Percentiles rank a stretch among this genome's conserved stretches.
Conservation (phyloP, 2,888 invertebrate species). For the Arrhopalites spinosus region DNA sequence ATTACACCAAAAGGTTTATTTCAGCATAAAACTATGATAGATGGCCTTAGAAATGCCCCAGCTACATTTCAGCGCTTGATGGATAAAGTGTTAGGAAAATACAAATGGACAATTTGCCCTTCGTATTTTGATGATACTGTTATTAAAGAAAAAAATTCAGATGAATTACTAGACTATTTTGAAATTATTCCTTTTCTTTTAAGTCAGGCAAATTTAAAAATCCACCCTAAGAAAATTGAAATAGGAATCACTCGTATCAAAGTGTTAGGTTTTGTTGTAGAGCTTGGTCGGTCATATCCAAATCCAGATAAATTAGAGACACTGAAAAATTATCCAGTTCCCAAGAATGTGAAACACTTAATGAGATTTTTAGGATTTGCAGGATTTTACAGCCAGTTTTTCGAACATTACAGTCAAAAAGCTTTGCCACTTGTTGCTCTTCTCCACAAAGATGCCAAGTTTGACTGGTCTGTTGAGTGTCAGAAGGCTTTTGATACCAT, state of each 20-base stretch:
- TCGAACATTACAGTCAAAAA: slow-evolving; percentile 32
- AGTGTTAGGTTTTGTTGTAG: slow-evolving; percentile 59
- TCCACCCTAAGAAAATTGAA: slow-evolving; percentile 55
- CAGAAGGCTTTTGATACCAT: slow-evolving; percentile 34
- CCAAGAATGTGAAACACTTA: slow-evolving; percentile 35
- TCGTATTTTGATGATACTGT: slow-evolving; percentile 58
- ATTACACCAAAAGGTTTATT: slow-evolving; percentile 56
- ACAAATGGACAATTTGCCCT: slow-evolving; percentile 44
- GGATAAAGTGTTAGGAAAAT: not conserved
- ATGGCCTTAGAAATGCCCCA: slow-evolving; percentile 57
- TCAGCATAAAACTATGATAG: slow-evolving; percentile 57
- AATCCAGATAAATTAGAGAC: slow-evolving; percentile 57
- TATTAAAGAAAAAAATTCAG: slow-evolving; percentile 34
- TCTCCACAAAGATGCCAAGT: slow-evolving; percentile 36
- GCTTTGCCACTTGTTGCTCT: slow-evolving; percentile 40
- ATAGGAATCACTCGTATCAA: slow-evolving; percentile 46
- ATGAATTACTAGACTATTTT: slow-evolving; percentile 46
- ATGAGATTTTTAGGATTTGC: slow-evolving; percentile 41
- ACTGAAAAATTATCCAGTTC: slow-evolving; percentile 38
- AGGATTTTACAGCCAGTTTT: slow-evolving; percentile 43
- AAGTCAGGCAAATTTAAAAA: slow-evolving; percentile 44
- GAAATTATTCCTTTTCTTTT: slow-evolving; percentile 26
- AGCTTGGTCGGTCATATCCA: slow-evolving; percentile 58
- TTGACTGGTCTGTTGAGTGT: slow-evolving; percentile 29
- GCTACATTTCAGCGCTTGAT: slow-evolving; percentile 57